phyloP scores from a whole-genome alignment of 2,113 vertebrate species.

The Nansenia antarctica region DNA sequence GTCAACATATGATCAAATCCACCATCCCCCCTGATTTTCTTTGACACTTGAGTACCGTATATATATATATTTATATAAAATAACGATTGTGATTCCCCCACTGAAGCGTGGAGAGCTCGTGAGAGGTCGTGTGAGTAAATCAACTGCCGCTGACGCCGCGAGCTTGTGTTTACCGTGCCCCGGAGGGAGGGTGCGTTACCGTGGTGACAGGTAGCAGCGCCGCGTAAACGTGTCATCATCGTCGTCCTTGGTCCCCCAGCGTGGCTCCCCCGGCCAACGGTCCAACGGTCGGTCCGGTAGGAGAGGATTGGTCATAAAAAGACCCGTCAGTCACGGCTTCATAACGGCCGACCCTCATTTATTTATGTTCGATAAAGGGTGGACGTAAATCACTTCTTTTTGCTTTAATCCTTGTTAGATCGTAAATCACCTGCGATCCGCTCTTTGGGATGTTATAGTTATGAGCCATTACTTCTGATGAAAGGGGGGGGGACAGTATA shows the following conservation, averaged over 20 bases:
- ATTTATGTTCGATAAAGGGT: conserved; percentile 48
- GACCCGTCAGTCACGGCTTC: conserved; percentile 30
- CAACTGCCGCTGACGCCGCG: neutral
- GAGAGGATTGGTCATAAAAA: conserved; percentile 52
- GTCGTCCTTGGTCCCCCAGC: neutral
- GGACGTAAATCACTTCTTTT: conserved; percentile 39
- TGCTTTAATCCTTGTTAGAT: conserved; percentile 24
- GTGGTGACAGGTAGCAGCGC: neutral
- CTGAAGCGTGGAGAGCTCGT: no score
- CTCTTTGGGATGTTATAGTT: conserved; percentile 29
- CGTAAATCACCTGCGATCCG: conserved; percentile 42
- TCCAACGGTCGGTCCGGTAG: no score
- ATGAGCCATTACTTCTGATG: conserved; percentile 48
- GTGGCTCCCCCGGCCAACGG: conserved; percentile 3
- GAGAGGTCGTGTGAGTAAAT: conserved; percentile 17
- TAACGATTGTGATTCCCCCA: conserved; percentile 8
- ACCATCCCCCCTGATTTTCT: no score
- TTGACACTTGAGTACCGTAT: no score
- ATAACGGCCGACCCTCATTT: conserved; percentile 18
- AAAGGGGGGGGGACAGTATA: conserved; percentile 27
- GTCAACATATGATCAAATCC: no score
- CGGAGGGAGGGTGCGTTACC: neutral
- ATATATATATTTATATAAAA: no score
- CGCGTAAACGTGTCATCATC: no score
- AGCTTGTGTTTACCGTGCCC: neutral